Base-by-base conservation (phyloP, 2,797 vertebrate species). In the Microcaecilia unicolor region DNA sequence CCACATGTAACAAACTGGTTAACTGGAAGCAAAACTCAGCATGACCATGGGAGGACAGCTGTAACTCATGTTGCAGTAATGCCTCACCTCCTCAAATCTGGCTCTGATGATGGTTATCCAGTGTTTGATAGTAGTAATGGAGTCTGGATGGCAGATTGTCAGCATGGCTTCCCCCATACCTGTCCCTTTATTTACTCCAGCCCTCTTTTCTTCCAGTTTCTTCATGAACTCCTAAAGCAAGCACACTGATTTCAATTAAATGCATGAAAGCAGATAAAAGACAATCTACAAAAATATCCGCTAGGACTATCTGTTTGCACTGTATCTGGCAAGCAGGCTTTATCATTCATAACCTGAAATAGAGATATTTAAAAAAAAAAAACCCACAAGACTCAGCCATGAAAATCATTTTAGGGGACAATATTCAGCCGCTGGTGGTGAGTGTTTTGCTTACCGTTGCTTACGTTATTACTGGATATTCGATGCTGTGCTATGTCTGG, bases 81-180 rank as follows among this genome's bases (percentile, higher is more conserved):
- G 80, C 87, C n/a, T 69, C 72, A 98, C 96, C 94, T 99, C 96
- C 66, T 99, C 95, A 44, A 98, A 95, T 34, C 95, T 87, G 22
- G 96, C 94, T 81, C 87, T 90, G 75, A 99, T 98, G 70, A 99
- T 97, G 30, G 96, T 98, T 70, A 96, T 97, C 96, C 96, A 99
- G 83, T 99, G 93, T 64, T 99, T 99, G 69, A 99, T 90, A 65
- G 95, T 97, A 52, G 92, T 97, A 72, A 97, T 91, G 21, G 93
- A 98, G 66, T 99, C 96, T 10, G 95, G 94, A 62, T 98, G 96
- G 80, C 96, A 97, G 74, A 96, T 87, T 59, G 80, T 74, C 59
- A 99, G 62, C 49, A 98, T 88, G 6, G 87, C 82, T 35, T 99
- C 94, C 18, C 96, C 96, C 91, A 95, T 86, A 24, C 78, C 67